Evolutionary conservation across 2,113 vertebrate genomes (phyloP).

Genomic region (Aix galericulata): DNA sequence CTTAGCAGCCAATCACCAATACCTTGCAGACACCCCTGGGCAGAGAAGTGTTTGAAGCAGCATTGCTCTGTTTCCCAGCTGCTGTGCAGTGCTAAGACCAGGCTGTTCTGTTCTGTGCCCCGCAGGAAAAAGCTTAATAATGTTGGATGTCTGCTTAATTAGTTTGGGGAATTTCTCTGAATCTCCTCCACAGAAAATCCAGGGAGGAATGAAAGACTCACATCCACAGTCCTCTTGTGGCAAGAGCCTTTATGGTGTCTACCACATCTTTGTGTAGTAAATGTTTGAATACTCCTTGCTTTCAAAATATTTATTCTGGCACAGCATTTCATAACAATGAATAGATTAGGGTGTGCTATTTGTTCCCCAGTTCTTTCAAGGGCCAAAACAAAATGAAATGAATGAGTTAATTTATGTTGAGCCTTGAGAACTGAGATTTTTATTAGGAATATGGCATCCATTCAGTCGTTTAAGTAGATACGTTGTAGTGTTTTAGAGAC

Average conservation of each 20-base stretch:
- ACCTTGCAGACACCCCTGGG: neutral
- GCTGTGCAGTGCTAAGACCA: neutral
- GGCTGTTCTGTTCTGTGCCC: neutral
- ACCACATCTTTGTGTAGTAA: neutral
- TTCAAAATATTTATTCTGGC: neutral
- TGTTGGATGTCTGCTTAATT: slow-evolving; percentile 39
- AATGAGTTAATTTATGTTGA: neutral
- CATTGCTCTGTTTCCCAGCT: neutral
- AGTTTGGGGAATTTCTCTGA: slow-evolving; percentile 26
- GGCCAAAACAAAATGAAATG: neutral
- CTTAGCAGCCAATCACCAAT: neutral
- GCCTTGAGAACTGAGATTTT: neutral
- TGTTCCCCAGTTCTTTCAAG: neutral
- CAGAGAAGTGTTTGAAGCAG: neutral
- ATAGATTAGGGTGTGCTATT: neutral
- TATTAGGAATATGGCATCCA: neutral
- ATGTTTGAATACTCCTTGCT: neutral
- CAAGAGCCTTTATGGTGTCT: neutral
- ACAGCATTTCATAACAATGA: neutral
- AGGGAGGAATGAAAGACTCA: neutral
- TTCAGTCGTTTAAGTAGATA: neutral
- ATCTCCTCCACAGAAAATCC: neutral
- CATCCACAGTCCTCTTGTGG: neutral
- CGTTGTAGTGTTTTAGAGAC: neutral
- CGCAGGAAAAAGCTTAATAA: neutral